A percentile compares a stretch with the other conserved stretches of the same genome.
Conservation (phyloP, 1,140 invertebrate genomes). For the Armadillidium nasatum region DNA sequence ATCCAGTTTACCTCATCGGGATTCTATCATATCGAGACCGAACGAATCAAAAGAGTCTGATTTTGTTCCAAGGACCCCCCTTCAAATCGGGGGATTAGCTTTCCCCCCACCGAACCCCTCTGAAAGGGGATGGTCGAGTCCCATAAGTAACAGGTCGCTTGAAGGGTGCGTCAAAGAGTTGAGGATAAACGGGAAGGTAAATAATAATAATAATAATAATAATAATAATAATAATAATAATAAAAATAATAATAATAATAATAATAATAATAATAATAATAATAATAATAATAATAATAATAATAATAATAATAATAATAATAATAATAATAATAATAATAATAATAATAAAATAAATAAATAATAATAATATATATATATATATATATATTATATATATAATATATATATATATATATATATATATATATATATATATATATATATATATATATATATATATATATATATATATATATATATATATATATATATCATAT, state of each 20-base stretch:
- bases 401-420: too few species aligned
- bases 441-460: constrained; percentile 6
- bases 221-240: too few species aligned
- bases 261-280: too few species aligned
- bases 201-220: too few species aligned
- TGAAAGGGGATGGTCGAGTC: neutral
- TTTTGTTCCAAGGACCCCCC: neutral
- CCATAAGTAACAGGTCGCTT: neutral
- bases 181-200: neutral
- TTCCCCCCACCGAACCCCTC: neutral
- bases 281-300: too few species aligned
- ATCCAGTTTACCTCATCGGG: neutral
- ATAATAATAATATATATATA: too few species aligned
- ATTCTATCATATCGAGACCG: neutral
- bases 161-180: neutral
- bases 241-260: too few species aligned
- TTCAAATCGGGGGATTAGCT: neutral
- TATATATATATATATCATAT: too few species aligned
- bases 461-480: neutral
- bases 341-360: too few species aligned
- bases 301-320: too few species aligned
- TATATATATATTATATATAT: too few species aligned
- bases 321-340: too few species aligned
- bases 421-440: neutral
- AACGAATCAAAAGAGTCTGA: neutral